These are phyloP conservation scores for Cuniculus paca DNA, from an alignment of 2,797 vertebrate species.

Conservation along the genomic window DNA sequence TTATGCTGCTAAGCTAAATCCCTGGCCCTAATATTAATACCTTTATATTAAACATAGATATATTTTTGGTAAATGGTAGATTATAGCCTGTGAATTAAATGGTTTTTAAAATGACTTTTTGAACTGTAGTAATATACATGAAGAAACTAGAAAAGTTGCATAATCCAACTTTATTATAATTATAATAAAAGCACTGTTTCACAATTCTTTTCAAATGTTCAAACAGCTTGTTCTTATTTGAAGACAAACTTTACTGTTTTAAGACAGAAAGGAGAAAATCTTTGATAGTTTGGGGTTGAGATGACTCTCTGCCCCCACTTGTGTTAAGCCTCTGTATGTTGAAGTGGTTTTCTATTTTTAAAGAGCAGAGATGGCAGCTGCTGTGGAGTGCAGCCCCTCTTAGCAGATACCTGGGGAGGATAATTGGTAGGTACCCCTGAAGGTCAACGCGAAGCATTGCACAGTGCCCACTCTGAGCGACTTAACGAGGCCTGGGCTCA, in stretches of 20 bases:
- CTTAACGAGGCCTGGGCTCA: background rate
- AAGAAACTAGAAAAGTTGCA: background rate
- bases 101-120: background rate
- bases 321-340: conserved; percentile 53
- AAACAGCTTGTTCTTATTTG: background rate
- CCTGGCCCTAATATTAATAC: no score
- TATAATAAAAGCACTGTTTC: conserved; percentile 37
- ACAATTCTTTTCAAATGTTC: conserved; percentile 52
- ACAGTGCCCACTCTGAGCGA: background rate
- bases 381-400: conserved; percentile 50
- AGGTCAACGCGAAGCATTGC: conserved; percentile 47
- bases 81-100: background rate
- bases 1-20: no score
- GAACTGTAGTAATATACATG: background rate
- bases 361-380: conserved; percentile 69
- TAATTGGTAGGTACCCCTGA: conserved; percentile 76
- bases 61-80: background rate
- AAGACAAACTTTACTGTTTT: conserved; percentile 30
- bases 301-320: conserved; percentile 35
- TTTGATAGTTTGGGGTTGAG: background rate
- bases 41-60: background rate
- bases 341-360: conserved; percentile 83
- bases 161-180: conserved; percentile 7
- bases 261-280: background rate
- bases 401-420: conserved; percentile 63